phyloP scores from a whole-genome alignment of 2,888 invertebrate species.

The Alsophila aescularia region DNA sequence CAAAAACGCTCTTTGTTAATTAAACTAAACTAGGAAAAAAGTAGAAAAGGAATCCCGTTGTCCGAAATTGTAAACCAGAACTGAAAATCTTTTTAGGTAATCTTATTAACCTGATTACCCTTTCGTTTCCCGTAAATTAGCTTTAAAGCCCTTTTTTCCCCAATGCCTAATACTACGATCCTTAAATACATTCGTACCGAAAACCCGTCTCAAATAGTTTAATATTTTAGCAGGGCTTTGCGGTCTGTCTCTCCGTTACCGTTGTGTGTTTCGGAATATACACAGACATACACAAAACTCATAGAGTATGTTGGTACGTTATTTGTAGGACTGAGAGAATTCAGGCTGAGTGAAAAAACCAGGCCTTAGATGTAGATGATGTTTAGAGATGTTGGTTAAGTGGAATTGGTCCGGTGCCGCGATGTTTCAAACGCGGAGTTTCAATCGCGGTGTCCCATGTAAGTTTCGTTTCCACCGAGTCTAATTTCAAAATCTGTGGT shows the following conservation, averaged over 20 bases:
- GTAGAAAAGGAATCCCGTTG: not conserved
- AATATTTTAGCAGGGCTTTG: conserved; percentile 29
- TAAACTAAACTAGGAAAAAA: conserved; percentile 7
- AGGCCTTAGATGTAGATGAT: too few relatives aligned
- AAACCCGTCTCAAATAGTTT: conserved; percentile 26
- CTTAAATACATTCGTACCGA: conserved; percentile 16
- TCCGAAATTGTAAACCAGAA: conserved; percentile 1
- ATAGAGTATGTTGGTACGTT: not conserved
- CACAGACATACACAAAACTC: not conserved
- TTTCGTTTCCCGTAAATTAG: conserved; percentile 20
- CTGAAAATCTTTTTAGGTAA: conserved; percentile 20
- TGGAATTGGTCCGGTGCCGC: too few relatives aligned
- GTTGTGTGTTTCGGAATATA: conserved; percentile 15
- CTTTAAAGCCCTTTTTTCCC: conserved; percentile 15
- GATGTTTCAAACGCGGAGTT: too few relatives aligned
- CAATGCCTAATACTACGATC: conserved; percentile 3
- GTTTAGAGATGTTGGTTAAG: too few relatives aligned
- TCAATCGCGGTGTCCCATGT: too few relatives aligned
- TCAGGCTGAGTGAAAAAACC: too few relatives aligned
- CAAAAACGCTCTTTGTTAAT: not conserved
- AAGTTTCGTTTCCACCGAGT: too few relatives aligned
- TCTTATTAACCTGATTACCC: conserved; percentile 16
- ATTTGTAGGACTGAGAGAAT: not conserved
- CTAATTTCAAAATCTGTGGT: too few relatives aligned
- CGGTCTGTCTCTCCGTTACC: conserved; percentile 20